These are phyloP conservation scores for Calameuta idolon DNA, from an alignment of 2,888 invertebrate species.

Conservation along the genomic window DNA sequence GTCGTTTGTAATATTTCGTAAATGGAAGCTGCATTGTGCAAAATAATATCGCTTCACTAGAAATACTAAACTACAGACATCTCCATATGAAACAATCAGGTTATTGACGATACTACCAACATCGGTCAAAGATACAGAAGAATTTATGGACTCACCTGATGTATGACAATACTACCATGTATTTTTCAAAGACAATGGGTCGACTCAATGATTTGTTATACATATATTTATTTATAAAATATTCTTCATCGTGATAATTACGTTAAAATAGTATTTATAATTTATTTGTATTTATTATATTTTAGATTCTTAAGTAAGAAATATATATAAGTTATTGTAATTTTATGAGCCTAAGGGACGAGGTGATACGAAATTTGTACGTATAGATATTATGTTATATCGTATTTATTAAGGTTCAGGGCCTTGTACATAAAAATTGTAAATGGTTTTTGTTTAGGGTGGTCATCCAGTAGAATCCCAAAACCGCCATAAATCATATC, in stretches of 20 bases:
- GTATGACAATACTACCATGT: neutral
- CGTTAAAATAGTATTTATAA: neutral
- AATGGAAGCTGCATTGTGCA: neutral
- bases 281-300: neutral
- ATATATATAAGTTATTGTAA: too few species aligned
- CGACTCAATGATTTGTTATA: neutral
- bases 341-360: neutral
- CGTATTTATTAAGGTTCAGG: neutral
- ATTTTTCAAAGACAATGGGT: neutral
- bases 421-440: neutral
- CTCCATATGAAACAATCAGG: neutral
- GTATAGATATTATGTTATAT: neutral
- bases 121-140: neutral
- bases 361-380: neutral
- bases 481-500: slow-evolving; percentile 4
- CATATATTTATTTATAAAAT: neutral
- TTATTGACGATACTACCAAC: neutral
- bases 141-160: too few species aligned
- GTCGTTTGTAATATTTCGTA: neutral
- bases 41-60: neutral
- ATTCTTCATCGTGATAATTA: neutral
- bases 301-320: neutral
- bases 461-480: neutral
- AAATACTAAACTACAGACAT: neutral
- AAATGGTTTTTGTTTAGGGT: neutral